A percentile compares a stretch with the other conserved stretches of the same genome.
Conservation (phyloP, 2,113 vertebrate species). For the Microtus oregoni region DNA sequence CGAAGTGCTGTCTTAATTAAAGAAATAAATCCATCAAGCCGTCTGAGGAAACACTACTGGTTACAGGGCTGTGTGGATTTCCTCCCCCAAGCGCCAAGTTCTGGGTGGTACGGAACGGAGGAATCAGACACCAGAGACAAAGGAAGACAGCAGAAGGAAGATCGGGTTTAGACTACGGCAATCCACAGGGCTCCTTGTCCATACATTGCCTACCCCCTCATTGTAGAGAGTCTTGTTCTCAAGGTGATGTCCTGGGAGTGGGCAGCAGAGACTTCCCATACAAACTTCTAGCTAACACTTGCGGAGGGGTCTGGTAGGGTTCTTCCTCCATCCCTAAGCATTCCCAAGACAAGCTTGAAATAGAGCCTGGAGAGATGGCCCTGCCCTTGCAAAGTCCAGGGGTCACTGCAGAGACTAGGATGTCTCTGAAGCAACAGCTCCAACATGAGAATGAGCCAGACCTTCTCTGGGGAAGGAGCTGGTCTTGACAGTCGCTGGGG, state of each 20-base stretch:
- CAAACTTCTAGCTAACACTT: neutral
- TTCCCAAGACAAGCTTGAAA: no score
- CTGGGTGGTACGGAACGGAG: neutral
- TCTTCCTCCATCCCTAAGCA: neutral
- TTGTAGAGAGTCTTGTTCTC: neutral
- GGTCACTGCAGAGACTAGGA: no score
- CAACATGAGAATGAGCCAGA: neutral
- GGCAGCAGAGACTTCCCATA: no score
- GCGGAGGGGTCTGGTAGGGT: rapidly evolving
- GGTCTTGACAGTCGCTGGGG: rapidly evolving
- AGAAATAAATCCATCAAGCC: conserved; percentile 52
- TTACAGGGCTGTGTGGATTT: neutral
- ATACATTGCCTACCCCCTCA: rapidly evolving
- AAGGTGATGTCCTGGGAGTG: no score
- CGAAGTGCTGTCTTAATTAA: conserved; percentile 29
- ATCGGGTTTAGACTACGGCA: neutral
- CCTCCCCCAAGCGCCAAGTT: neutral
- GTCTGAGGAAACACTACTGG: neutral
- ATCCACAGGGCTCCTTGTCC: neutral
- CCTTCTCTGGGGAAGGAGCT: no score
- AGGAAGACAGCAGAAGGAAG: neutral
- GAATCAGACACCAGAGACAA: rapidly evolving
- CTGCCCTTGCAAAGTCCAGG: rapidly evolving
- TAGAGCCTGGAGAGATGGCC: rapidly evolving
- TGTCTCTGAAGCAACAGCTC: neutral